Evolutionary conservation across 35 echinoderm and acorn worm genomes (phyloP), one percentile per base, ranked within the genome.

Genomic region (Lytechinus variegatus): DNA sequence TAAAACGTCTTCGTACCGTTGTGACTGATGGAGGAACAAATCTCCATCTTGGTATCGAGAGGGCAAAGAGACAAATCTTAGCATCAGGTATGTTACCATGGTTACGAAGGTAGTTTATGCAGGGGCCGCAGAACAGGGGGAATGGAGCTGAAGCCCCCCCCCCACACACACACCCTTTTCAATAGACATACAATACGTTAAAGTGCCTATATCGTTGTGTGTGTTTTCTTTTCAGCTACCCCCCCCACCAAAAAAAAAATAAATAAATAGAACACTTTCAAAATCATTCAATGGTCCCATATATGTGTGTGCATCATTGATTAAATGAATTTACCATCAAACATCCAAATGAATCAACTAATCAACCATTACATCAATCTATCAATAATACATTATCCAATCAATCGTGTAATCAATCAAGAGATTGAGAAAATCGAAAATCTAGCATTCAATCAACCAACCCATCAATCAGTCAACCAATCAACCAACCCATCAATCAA

Each of bases 31-130:
- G 98, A 24, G 97, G 97, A 16, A 99, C 98, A 16, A 96, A 95
- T 29, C 52, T 99, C 16, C 96, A 96, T 56, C 58, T 56, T 10
- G 98, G 97, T 52, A 61, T 99, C 10, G 28, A 95, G 33, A 87
- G 96, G n/a, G 98, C 97, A 8, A 99, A 96, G 53, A 79, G 94
- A 28, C 98, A 99, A 86, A 99, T 99, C 19, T 27, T 89, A n/a
- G 86, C 55, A 14, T 87, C 95, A 95, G 98, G 98, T 99, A 61
- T 54, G 95, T 71, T 53, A 94, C 16, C 44, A 54, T 58, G 6
- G 11, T 95, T 72, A 24, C 3, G n/a, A 95, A 16, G 16, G 57
- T 60, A 60, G 57, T 60, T 60, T 16, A 16, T 60, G 16, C 57
- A 60, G 57, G 16, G 9, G 57, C 16, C 16, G 57, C 10, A 12